Evolutionary conservation across 2,888 invertebrate species (phyloP).

Genomic region (Beris chalybata): DNA sequence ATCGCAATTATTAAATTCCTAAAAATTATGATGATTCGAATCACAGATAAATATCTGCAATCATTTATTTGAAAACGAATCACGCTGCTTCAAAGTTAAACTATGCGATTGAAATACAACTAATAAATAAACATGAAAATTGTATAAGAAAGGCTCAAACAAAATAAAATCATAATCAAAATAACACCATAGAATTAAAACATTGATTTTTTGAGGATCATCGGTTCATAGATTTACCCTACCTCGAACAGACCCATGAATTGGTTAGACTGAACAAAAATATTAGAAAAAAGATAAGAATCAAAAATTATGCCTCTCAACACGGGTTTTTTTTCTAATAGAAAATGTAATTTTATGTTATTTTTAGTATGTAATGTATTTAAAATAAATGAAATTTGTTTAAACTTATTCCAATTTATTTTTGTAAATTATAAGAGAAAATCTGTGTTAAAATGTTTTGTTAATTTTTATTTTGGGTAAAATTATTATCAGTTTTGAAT

Average conservation of each 20-base stretch:
- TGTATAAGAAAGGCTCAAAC: slow-evolving; percentile 15
- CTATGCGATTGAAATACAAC: neutral
- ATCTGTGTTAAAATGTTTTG: neutral
- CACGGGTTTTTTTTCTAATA: slow-evolving; percentile 20
- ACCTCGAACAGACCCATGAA: slow-evolving; percentile 57
- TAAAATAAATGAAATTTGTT: slow-evolving; percentile 8
- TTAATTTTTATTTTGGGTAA: slow-evolving; percentile 1
- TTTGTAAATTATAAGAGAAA: slow-evolving; percentile 13
- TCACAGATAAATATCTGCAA: neutral
- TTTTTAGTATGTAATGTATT: slow-evolving; percentile 23
- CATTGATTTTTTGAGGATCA: slow-evolving; percentile 6
- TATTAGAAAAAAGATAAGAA: slow-evolving; percentile 39
- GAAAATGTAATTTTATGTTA: slow-evolving; percentile 3
- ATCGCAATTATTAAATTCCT: slow-evolving; percentile 4
- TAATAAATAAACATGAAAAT: slow-evolving; percentile 12
- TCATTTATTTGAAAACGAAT: neutral
- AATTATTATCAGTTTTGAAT: too few relatives aligned
- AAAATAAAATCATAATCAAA: slow-evolving; percentile 11
- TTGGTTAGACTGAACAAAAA: slow-evolving; percentile 52
- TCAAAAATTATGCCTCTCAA: slow-evolving; percentile 36
- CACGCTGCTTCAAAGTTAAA: neutral
- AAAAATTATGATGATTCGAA: neutral
- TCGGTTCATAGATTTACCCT: slow-evolving; percentile 44
- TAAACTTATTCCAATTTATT: neutral
- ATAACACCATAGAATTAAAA: slow-evolving; percentile 18